Evolutionary conservation across 2,797 vertebrate genomes (phyloP).

Genomic region (Alca torda): DNA sequence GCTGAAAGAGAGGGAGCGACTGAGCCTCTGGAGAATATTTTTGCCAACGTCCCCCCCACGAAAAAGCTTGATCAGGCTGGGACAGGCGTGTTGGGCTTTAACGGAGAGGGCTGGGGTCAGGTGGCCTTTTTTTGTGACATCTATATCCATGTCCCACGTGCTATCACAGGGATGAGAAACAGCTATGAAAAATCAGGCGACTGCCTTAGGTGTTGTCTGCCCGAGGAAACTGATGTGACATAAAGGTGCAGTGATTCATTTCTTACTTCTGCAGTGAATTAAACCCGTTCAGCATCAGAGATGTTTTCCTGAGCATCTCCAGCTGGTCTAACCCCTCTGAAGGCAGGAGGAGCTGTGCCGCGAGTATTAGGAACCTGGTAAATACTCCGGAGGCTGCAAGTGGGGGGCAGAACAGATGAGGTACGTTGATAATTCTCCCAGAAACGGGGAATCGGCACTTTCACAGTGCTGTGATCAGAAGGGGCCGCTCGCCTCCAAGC

Average conservation of each 20-base stretch:
- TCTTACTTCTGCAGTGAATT: background rate
- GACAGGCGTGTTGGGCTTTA: background rate
- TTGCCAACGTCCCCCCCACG: background rate
- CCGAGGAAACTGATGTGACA: too few species aligned
- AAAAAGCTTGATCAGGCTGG: background rate
- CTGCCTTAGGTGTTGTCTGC: background rate
- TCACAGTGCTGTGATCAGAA: background rate
- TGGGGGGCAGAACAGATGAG: too few species aligned
- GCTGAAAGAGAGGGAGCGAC: background rate
- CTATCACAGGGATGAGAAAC: background rate
- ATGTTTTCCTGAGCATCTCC: background rate
- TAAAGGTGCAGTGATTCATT: background rate
- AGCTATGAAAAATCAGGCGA: background rate
- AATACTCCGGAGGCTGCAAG: background rate
- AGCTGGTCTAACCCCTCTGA: background rate
- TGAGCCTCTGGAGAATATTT: background rate
- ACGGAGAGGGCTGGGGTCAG: background rate
- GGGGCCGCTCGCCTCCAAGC: background rate
- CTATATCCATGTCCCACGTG: accelerated
- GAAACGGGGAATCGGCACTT: accelerated
- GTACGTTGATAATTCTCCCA: too few species aligned
- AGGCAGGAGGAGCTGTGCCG: background rate
- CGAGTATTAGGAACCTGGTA: background rate
- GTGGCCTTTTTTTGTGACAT: background rate
- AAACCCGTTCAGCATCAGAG: background rate